Evolutionary conservation across 2,113 vertebrate genomes (phyloP), one percentile per base, ranked within the genome.

Genomic region (Vireo altiloquus): DNA sequence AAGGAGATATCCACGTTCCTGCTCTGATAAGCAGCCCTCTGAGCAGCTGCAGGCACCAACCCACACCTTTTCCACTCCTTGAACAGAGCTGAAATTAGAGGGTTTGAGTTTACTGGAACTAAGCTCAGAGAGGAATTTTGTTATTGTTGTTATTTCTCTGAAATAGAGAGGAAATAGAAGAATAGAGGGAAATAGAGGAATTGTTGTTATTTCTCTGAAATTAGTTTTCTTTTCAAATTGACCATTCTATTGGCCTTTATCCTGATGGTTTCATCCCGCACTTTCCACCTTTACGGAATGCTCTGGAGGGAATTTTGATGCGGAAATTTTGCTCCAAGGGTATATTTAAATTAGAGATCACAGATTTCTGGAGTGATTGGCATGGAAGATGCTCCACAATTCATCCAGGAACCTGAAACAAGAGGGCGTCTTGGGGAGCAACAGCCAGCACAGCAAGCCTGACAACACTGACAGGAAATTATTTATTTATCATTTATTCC

Each of bases 401-500:
- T 84, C 47, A 47, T 19, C 24, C 89, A 75, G 70, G 31, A 87
- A 28, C 40, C 37, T 9, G 57, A 59, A 89, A 56, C 53, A 82
- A 65, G n/a, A 70, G 35, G 13, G 3, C 56, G 13, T 61, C 66
- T 15, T 54, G 13, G 15, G 59, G 47, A 74, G 18, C 39, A 72
- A 23, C 42, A 68, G 49, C 10, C 88, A 86, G 72, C 54, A 30
- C 59, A 88, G 79, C 27, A 24, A 77, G 54, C 42, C 57, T 82
- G 79, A 46, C 33, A 57, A 56, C 42, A 28, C 52, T 11, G 18
- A 24, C 66, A 93, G 85, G 59, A 90, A 88, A 61, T 87, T 53
- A 83, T 76, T 89, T 93, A 79, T 92, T 90, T 94, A 91, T 87
- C 65, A 52, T 63, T 65, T 70, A 80, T 90, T 78, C 56, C 56